Base-by-base conservation (phyloP, 2,888 invertebrate genomes). In the Nipponacmea schrenckii region DNA sequence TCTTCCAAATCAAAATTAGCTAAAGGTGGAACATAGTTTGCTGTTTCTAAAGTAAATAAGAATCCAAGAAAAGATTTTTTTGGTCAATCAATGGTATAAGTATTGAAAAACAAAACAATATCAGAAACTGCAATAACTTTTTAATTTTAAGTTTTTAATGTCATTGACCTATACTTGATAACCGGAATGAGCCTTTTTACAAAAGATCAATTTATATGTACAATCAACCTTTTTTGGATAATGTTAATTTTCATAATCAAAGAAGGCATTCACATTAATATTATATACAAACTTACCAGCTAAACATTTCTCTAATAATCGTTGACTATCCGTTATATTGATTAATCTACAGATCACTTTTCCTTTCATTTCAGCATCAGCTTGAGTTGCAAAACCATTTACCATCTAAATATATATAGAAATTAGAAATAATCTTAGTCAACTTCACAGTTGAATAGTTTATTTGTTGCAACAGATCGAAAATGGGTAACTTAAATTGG, bases 261-360 rank as follows among this genome's bases (percentile, higher is more conserved):
- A 10, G 39, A 31, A 20, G 3, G 0, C 44, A 39, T 17, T 17
- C 24, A 67, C 46, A 7, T 5, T 45, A n/a, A 20, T 24, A n/a
- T 17, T 20, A 48, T n/a, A 50, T 15, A 14, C n/a, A 1, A 39
- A 39, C 39, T 39, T 39, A 39, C 84, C 81, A 68, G 80, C 69
- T 39, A 86, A 74, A 71, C 82, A 86, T 64, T 90, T 89, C 44
- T 79, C 77, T 7, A 88, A 79, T 46, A 80, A 70, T 50, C 80
- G 75, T 83, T 92, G 91, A 15, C 92, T 85, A 72, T 90, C 88
- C 63, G 92, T 91, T 1, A 93, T 85, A 71, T 91, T 90, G 17
- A 90, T 87, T 56, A 92, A 84, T 15, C 92, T 87, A 24, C 86
- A 88, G 27, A 93, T 82, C 62, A 90, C 89, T 80, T 89, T 89